These are phyloP conservation scores for Cyclargus thomasi DNA, from an alignment of 1,140 invertebrate species.

Conservation along the genomic window DNA sequence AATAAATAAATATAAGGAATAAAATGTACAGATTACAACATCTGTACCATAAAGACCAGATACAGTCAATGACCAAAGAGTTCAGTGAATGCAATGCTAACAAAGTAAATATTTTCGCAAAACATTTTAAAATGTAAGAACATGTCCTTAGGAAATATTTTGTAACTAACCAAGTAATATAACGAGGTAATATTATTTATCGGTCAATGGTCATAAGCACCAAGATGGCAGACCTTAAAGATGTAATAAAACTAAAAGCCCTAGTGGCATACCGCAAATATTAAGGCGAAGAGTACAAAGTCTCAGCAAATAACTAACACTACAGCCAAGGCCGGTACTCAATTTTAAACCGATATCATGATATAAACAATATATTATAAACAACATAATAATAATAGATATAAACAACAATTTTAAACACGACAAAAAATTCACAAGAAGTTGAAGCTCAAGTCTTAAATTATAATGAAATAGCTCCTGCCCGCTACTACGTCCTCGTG, in stretches of 20 bases:
- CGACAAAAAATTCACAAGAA: not conserved
- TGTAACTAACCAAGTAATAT: not conserved
- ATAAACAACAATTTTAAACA: not conserved
- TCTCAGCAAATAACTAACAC: not conserved
- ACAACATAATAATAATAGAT: too few relatives aligned
- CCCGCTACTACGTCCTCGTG: too few relatives aligned
- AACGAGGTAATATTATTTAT: not conserved
- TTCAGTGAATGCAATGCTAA: too few relatives aligned
- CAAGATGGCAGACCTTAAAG: not conserved
- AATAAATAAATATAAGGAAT: too few relatives aligned
- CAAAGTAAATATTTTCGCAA: too few relatives aligned
- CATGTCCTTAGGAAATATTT: not conserved
- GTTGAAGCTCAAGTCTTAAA: not conserved
- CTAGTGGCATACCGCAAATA: not conserved
- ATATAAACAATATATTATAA: too few relatives aligned
- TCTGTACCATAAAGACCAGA: too few relatives aligned
- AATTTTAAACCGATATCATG: not conserved
- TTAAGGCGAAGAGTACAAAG: not conserved
- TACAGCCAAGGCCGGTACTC: not conserved
- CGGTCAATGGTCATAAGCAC: not conserved
- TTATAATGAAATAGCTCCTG: too few relatives aligned
- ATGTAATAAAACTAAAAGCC: not conserved
- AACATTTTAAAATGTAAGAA: too few relatives aligned
- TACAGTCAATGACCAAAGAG: too few relatives aligned
- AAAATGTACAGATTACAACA: too few relatives aligned